phyloP scores from a whole-genome alignment of 2,888 invertebrate species.

The Cephus nigrinus region DNA sequence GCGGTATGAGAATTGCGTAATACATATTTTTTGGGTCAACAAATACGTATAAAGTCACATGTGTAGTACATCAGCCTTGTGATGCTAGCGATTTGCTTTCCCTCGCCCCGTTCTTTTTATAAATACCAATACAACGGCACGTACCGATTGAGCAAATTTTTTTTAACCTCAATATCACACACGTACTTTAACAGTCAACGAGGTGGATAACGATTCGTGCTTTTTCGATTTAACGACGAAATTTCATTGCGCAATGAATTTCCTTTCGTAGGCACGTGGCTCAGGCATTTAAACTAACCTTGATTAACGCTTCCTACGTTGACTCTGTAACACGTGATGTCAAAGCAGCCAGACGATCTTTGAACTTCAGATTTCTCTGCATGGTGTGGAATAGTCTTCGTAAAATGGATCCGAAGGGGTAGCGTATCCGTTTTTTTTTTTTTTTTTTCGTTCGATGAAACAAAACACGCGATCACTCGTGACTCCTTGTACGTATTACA shows the following conservation, averaged over 20 bases:
- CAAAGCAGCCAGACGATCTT: background rate
- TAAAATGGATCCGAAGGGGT: background rate
- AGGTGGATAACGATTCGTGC: too few relatives aligned
- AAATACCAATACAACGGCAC: background rate
- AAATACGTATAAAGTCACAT: background rate
- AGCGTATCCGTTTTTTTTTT: background rate
- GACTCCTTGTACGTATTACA: background rate
- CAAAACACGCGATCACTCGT: background rate
- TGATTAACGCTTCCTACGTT: slow-evolving; percentile 51
- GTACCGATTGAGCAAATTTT: background rate
- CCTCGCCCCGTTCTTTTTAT: background rate
- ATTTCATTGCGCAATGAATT: background rate
- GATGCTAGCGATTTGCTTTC: background rate
- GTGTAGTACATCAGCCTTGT: background rate
- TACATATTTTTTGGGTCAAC: background rate
- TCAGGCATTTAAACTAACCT: slow-evolving; percentile 41
- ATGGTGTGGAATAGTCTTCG: background rate
- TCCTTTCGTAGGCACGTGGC: background rate
- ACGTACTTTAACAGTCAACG: too few relatives aligned
- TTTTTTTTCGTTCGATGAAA: background rate
- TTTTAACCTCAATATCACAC: background rate
- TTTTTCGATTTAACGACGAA: too few relatives aligned
- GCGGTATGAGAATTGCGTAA: background rate
- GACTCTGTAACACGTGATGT: slow-evolving; percentile 43
- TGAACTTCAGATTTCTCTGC: background rate